Evolutionary conservation across 2,888 invertebrate genomes (phyloP), one percentile per base, ranked within the genome.

Genomic region (Deilephila porcellus): DNA sequence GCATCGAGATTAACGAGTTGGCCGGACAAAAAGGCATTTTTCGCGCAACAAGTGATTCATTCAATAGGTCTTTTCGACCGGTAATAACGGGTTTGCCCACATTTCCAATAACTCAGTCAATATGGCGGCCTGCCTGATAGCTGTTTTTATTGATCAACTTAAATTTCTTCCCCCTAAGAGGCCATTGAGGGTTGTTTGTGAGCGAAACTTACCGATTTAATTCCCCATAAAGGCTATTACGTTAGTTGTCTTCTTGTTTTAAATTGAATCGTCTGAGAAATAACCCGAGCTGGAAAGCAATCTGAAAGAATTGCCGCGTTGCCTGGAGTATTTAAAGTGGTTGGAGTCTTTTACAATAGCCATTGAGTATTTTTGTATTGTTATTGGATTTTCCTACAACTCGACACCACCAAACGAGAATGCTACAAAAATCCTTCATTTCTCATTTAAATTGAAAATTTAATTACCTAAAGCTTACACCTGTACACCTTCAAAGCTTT

Each of bases 111-210:
- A 73, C 71, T 59, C 63, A 34, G 71, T 67, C 59, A 71, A 70
- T 71, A 67, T 60, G 37, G 37, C 71, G 64, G 17, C 59, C 32
- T 71, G 72, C 60, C 64, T 70, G 74, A 73, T 53, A 74, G 63
- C 73, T 32, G 72, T 76, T 77, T 56, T 77, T 78, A 79, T 77
- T 76, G 76, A 75, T 60, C 75, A 79, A 79, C 76, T 79, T 77
- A 75, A 76, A 75, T 75, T 75, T 71, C 73, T 73, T 74, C 56
- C 71, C 70, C 25, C 37, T 52, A 60, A 75, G 71, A 70, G 62
- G 29, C 74, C 72, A 72, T 71, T 74, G 67, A 32, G 75, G 72
- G 71, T 70, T 75, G 72, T 76, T 76, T 71, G 71, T 75, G 52
- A 62, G 60, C 37, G 53, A 73, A 76, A 74, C 70, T 77, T 73